Evolutionary conservation across 2,113 vertebrate genomes (phyloP), one percentile per base, ranked within the genome.

Genomic region (Neoarius graeffei): DNA sequence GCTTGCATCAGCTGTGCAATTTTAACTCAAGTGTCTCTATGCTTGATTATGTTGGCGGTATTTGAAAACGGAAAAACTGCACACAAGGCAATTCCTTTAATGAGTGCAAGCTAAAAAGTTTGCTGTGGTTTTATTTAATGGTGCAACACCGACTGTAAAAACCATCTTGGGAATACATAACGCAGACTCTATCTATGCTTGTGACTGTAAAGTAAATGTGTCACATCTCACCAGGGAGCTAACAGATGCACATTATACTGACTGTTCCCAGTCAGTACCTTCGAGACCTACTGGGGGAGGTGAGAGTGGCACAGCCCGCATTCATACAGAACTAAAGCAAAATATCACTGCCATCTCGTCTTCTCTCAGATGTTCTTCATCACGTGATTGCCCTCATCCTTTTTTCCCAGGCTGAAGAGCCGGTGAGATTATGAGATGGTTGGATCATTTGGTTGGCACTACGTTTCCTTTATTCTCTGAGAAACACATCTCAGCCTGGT

Each of bases 171-270:
- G 69, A 13, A 42, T 50, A 15, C 69, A 85, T 60, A 76, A 42
- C 76, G 30, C 67, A 48, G 57, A 83, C 14, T 60, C 50, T 52
- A 76, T 30, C 48, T 10, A 20, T 25, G 52, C 54, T 19, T 13
- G 17, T 25, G 81, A 73, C 10, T 69, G 25, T 85, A 27, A 86
- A 88, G 79, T 83, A 74, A 62, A 62, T 82, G 80, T 88, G 89
- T 48, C 84, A 83, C 84, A 15, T 88, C 87, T 86, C 87, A 86
- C 80, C 73, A 83, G 73, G 71, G 4, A 7, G 8, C 35, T 20
- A 80, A 71, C 50, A 57, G 82, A 64, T 89, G 82, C 66, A n/a
- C 11, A 73, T 71, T 62, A 35, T 77, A 56, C 52, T 48, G 66
- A 56, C 52, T 48, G 66, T 74, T 85, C 52, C 80, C 35, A 57